A percentile compares a stretch with the other conserved stretches of the same genome.
These are phyloP conservation scores for Spilarctia lutea DNA, from an alignment of 2,888 invertebrate species.

Conservation along the genomic window DNA sequence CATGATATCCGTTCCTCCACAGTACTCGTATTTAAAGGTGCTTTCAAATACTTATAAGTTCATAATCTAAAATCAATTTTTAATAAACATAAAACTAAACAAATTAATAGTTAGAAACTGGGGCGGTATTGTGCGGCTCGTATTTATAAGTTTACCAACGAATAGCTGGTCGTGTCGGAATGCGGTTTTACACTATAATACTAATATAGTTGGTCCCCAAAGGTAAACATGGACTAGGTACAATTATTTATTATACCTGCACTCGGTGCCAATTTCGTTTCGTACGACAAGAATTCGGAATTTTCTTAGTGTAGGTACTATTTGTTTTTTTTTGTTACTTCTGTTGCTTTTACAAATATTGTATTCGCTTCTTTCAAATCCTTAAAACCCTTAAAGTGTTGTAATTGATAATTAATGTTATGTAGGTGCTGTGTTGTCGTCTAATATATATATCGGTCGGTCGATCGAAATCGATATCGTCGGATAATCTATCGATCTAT, in stretches of 20 bases:
- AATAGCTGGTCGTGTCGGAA: constrained; percentile 47
- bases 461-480: no score
- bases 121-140: constrained; percentile 26
- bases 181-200: constrained; percentile 27
- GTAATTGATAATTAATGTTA: no score
- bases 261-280: constrained; percentile 44
- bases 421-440: no score
- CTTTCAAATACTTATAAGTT: not conserved
- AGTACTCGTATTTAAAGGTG: not conserved
- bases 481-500: no score
- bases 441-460: no score
- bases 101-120: not conserved
- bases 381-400: no score
- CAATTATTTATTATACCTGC: constrained; percentile 50
- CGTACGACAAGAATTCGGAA: constrained; percentile 17
- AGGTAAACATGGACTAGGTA: constrained; percentile 48
- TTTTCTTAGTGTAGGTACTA: not conserved
- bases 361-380: no score
- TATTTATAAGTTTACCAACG: constrained; percentile 49
- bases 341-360: not conserved
- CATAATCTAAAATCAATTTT: not conserved
- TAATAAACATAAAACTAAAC: not conserved
- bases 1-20: no score
- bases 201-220: constrained; percentile 51
- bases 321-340: not conserved